These are phyloP conservation scores for Phoxinus phoxinus DNA, from an alignment of 2,113 vertebrate genomes.

Conservation along the genomic window DNA sequence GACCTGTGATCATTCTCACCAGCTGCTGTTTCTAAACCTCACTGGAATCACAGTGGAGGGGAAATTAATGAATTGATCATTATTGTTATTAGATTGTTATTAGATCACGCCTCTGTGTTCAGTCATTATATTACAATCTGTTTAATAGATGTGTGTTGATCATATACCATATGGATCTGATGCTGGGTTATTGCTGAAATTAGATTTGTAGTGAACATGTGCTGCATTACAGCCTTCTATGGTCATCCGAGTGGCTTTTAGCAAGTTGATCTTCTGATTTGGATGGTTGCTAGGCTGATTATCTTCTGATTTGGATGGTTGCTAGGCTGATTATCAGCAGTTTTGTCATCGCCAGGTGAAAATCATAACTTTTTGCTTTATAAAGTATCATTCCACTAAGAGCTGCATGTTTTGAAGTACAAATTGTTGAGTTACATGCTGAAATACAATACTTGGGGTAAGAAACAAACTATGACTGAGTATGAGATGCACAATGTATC, in stretches of 20 bases:
- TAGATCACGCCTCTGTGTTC: background rate
- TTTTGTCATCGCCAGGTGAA: background rate
- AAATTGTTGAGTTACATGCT: background rate
- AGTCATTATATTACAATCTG: background rate
- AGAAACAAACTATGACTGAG: background rate
- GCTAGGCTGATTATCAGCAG: background rate
- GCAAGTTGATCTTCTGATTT: background rate
- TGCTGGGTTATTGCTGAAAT: constrained; percentile 4
- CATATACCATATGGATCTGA: constrained; percentile 16
- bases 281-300: background rate
- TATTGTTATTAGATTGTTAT: background rate
- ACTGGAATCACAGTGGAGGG: background rate
- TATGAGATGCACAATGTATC: background rate
- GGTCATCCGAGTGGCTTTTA: background rate
- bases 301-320: background rate
- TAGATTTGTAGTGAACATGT: background rate
- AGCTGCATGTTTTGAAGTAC: background rate
- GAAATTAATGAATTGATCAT: constrained; percentile 5
- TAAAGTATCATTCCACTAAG: background rate
- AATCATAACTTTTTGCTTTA: background rate
- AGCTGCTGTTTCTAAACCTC: constrained; percentile 32
- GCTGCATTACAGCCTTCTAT: background rate
- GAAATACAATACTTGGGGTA: background rate
- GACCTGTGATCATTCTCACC: constrained; percentile 20
- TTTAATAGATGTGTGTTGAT: constrained; percentile 21